Evolutionary conservation across 2,113 vertebrate species (phyloP).

Genomic region (Ellobius talpinus): DNA sequence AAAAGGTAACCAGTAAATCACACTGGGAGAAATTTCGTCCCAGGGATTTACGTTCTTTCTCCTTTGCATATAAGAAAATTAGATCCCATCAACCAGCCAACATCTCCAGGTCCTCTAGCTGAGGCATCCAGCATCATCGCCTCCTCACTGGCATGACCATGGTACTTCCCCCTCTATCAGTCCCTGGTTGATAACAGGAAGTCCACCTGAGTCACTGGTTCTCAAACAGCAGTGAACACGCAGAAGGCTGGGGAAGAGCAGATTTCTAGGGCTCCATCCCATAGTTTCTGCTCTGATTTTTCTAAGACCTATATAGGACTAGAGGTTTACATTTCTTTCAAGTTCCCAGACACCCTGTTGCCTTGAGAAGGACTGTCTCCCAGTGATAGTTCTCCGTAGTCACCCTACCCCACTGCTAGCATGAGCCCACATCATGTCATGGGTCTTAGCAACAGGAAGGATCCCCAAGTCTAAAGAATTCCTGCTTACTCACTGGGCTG

Average conservation of each 20-base stretch:
- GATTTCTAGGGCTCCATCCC: too few relatives aligned
- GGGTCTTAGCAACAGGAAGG: background rate
- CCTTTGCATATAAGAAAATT: conserved; percentile 3
- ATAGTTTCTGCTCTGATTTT: background rate
- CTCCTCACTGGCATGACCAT: background rate
- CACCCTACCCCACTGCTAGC: background rate
- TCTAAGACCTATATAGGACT: background rate
- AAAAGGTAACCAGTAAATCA: background rate
- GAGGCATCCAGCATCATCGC: background rate
- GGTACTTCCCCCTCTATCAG: background rate
- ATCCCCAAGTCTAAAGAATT: background rate
- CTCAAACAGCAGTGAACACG: background rate
- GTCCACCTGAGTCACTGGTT: background rate
- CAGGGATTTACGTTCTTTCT: background rate
- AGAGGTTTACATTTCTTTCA: background rate
- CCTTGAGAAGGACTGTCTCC: background rate
- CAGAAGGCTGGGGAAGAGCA: background rate
- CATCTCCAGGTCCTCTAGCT: background rate
- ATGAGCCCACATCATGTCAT: background rate
- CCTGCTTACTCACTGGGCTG: background rate
- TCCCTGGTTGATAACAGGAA: background rate
- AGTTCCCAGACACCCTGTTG: background rate
- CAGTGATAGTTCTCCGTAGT: background rate
- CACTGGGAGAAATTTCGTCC: background rate
- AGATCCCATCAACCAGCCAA: background rate